These are phyloP conservation scores for Sphaeridia pumilis DNA, from an alignment of 2,888 invertebrate species.

Conservation along the genomic window DNA sequence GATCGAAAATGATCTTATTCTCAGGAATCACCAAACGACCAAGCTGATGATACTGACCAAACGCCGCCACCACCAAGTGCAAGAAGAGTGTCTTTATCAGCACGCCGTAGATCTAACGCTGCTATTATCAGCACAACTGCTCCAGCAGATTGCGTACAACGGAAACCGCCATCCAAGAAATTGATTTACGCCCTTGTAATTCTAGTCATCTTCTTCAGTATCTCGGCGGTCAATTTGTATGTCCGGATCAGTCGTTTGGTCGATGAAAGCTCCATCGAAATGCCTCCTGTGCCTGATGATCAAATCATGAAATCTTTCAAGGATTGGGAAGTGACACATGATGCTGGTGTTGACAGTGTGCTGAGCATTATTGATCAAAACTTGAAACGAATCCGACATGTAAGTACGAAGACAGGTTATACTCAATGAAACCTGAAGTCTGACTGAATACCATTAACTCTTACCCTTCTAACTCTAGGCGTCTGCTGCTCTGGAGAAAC, in stretches of 20 bases:
- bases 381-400: conserved; percentile 5
- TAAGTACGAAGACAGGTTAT: not conserved
- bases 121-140: no score
- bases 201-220: not conserved
- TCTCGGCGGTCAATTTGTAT: conserved; percentile 11
- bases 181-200: not conserved
- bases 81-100: no score
- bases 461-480: not conserved
- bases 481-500: not conserved
- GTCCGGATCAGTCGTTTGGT: conserved; percentile 5
- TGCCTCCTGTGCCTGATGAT: not conserved
- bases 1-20: not conserved
- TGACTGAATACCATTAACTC: not conserved
- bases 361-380: conserved; percentile 1
- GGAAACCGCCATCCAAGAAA: no score
- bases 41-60: not conserved
- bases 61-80: not conserved
- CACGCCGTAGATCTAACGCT: no score
- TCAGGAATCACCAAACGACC: not conserved
- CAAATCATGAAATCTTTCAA: not conserved
- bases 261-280: not conserved
- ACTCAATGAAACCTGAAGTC: not conserved
- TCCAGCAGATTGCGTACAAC: no score
- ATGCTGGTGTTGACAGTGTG: not conserved
- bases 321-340: not conserved